phyloP scores from a whole-genome alignment of 2,888 invertebrate genomes.

The Aleiodes leptofemur region DNA sequence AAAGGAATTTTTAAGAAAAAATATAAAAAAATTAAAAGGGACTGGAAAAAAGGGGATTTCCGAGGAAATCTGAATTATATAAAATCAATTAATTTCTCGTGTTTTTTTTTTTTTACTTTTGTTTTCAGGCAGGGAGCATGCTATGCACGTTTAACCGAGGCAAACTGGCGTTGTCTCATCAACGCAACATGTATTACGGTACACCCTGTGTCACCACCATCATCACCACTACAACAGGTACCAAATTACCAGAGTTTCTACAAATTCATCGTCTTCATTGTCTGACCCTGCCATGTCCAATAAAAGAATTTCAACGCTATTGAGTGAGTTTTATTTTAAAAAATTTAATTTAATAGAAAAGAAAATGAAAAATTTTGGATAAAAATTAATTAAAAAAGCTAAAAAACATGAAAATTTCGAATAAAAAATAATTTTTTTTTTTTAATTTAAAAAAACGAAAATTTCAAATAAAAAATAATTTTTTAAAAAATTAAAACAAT shows the following conservation, averaged over 20 bases:
- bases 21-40: no score
- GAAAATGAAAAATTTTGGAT: background rate
- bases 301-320: conserved; percentile 61
- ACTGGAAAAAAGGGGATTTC: no score
- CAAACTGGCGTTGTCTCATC: conserved; percentile 58
- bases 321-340: conserved; percentile 57
- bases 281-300: conserved; percentile 65
- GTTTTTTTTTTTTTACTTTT: conserved; percentile 34
- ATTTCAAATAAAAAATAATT: no score
- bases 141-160: conserved; percentile 60
- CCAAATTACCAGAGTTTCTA: conserved; percentile 40
- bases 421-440: no score
- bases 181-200: conserved; percentile 62
- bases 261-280: conserved; percentile 54
- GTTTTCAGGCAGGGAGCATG: conserved; percentile 60
- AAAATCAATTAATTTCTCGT: conserved; percentile 6
- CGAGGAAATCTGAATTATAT: no score
- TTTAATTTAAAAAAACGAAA: no score
- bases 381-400: conserved; percentile 9
- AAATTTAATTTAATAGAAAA: conserved; percentile 12
- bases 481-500: no score
- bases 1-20: no score
- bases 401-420: background rate
- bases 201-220: conserved; percentile 48
- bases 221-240: conserved; percentile 45